phyloP scores from a whole-genome alignment of 2,888 invertebrate genomes.

The Lumbricus terrestris region DNA sequence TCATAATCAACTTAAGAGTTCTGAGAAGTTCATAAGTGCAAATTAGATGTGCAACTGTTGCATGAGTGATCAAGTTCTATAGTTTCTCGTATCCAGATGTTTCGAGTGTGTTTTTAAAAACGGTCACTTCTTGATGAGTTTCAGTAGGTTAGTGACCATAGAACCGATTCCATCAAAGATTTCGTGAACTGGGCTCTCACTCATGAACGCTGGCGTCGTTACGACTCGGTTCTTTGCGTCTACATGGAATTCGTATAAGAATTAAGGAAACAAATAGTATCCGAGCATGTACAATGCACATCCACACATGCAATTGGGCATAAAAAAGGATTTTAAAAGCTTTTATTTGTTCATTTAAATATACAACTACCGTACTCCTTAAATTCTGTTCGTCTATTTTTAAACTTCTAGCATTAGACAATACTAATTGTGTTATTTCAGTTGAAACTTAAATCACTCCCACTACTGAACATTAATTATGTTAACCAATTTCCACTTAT shows the following conservation, averaged over 20 bases:
- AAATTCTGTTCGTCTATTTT: too few relatives aligned
- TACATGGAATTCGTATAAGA: slow-evolving; percentile 56
- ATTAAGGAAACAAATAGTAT: neutral
- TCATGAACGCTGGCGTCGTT: slow-evolving; percentile 66
- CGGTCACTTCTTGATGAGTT: slow-evolving; percentile 33
- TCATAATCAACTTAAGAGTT: neutral
- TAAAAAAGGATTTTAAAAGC: too few relatives aligned
- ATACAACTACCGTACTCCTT: too few relatives aligned
- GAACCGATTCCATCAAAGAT: slow-evolving; percentile 64
- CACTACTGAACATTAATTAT: too few relatives aligned
- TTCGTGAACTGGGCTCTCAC: slow-evolving; percentile 61
- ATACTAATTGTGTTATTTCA: too few relatives aligned
- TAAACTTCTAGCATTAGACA: too few relatives aligned
- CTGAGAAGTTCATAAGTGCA: neutral
- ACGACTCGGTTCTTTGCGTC: slow-evolving; percentile 63
- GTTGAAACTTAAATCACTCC: too few relatives aligned
- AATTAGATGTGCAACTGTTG: neutral
- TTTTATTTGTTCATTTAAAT: too few relatives aligned
- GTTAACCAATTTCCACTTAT: too few relatives aligned
- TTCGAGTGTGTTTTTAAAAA: neutral
- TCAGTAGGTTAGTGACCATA: slow-evolving; percentile 59
- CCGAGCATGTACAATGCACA: neutral
- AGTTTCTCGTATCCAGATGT: too few relatives aligned
- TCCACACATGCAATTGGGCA: too few relatives aligned
- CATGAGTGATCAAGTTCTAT: neutral